A percentile compares a stretch with the other conserved stretches of the same genome.
phyloP scores from a whole-genome alignment of 2,888 invertebrate genomes.

The Celastrina argiolus region DNA sequence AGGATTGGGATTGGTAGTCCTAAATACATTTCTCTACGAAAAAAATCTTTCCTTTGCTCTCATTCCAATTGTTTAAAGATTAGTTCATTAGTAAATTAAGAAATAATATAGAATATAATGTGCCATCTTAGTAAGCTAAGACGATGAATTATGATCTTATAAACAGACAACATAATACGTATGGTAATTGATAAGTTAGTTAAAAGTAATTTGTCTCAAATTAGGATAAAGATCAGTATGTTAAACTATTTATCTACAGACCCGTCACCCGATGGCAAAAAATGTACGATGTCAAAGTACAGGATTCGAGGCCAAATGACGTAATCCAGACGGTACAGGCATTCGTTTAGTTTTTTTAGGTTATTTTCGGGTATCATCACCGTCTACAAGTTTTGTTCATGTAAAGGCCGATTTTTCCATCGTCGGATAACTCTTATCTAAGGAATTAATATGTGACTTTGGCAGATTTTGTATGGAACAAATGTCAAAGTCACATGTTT shows the following conservation, averaged over 20 bases:
- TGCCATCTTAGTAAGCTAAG: no score
- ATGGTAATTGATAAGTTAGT: not conserved
- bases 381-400: not conserved
- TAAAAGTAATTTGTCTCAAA: not conserved
- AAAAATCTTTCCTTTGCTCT: no score
- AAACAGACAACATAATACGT: not conserved
- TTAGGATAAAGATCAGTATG: conserved; percentile 6
- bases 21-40: no score
- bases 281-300: conserved; percentile 3
- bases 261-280: not conserved
- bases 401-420: no score
- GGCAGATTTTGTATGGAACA: no score
- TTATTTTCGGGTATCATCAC: not conserved
- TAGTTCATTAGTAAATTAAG: no score
- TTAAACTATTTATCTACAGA: not conserved
- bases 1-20: no score
- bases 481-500: no score
- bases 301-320: conserved; percentile 10
- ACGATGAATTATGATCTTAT: not conserved
- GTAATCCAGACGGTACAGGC: not conserved
- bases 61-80: no score
- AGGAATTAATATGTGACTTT: no score
- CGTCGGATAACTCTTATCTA: no score
- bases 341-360: not conserved
- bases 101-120: no score